phyloP scores from a whole-genome alignment of 2,888 invertebrate species.

The Phyllotreta striolata region DNA sequence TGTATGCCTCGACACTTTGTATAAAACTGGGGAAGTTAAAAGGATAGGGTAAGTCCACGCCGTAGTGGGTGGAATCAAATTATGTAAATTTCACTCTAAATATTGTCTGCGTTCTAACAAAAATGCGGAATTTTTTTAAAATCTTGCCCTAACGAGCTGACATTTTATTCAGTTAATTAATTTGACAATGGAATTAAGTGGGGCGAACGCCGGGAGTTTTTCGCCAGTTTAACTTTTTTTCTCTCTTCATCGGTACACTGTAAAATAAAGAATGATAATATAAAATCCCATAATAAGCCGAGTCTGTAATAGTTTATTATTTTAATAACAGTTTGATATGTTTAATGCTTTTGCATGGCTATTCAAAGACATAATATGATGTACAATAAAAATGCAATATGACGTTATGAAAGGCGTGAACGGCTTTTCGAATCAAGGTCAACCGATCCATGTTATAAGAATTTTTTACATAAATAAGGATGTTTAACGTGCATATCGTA shows the following conservation, averaged over 20 bases:
- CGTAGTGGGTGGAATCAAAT: conserved; percentile 29
- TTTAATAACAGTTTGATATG: too few relatives aligned
- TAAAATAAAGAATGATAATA: neutral
- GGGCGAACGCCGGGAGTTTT: conserved; percentile 8
- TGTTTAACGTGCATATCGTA: conserved; percentile 32
- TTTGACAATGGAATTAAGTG: conserved; percentile 13
- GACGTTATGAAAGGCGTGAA: conserved; percentile 30
- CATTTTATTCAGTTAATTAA: conserved; percentile 27
- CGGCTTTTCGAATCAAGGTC: conserved; percentile 28
- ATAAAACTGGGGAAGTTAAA: conserved; percentile 26
- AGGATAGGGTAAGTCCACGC: conserved; percentile 23
- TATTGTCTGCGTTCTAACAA: conserved; percentile 25
- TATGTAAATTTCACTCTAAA: conserved; percentile 29
- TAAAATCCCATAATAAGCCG: too few relatives aligned
- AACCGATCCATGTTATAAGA: conserved; percentile 15
- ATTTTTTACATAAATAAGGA: conserved; percentile 27
- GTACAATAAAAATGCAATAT: conserved; percentile 25
- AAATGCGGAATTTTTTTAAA: conserved; percentile 20
- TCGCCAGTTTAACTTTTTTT: conserved; percentile 1
- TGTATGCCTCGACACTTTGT: conserved; percentile 29
- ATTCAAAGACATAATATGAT: conserved; percentile 1
- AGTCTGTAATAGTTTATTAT: too few relatives aligned
- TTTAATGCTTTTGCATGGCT: too few relatives aligned
- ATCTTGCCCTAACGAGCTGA: conserved; percentile 23
- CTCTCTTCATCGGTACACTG: neutral